Evolutionary conservation across 2,113 vertebrate species (phyloP).

Genomic region (western clawed frog (Xenopus tropicalis)): DNA sequence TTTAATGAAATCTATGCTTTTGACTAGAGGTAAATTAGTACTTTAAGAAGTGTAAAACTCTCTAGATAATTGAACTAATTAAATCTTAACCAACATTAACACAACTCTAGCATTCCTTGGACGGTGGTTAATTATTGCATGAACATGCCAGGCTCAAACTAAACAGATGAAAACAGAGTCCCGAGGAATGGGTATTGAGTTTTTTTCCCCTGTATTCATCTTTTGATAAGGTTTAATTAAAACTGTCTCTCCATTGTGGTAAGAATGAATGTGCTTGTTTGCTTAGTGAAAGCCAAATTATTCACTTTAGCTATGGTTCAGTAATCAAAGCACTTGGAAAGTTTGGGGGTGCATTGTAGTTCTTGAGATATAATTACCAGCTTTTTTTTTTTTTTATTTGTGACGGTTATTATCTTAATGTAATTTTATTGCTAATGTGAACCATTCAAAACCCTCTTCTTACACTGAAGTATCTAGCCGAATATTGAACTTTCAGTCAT

Average conservation of each 20-base stretch:
- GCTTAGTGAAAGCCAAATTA: slow-evolving; percentile 86
- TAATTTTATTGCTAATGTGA: slow-evolving; percentile 53
- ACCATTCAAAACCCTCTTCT: slow-evolving; percentile 27
- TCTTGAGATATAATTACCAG: slow-evolving; percentile 75
- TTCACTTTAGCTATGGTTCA: slow-evolving; percentile 86
- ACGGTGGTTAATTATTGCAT: slow-evolving; percentile 75
- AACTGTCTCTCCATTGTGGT: slow-evolving; percentile 84
- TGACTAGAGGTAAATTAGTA: slow-evolving; percentile 67
- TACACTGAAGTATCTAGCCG: background rate
- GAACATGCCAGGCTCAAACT: slow-evolving; percentile 73
- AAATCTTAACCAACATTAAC: slow-evolving; percentile 81
- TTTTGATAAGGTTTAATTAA: slow-evolving; percentile 97
- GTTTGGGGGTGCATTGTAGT: slow-evolving; percentile 80
- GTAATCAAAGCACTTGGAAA: slow-evolving; percentile 85
- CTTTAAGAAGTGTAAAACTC: slow-evolving; percentile 64
- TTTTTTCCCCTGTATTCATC: slow-evolving; percentile 84
- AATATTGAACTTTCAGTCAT: background rate
- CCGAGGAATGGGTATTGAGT: slow-evolving; percentile 73
- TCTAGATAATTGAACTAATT: slow-evolving; percentile 81
- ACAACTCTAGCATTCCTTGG: slow-evolving; percentile 70
- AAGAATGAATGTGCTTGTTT: slow-evolving; percentile 91
- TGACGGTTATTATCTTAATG: slow-evolving; percentile 61
- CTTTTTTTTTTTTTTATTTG: slow-evolving; percentile 62
- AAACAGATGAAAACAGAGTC: slow-evolving; percentile 81
- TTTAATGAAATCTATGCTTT: slow-evolving; percentile 46